Evolutionary conservation across 2,888 invertebrate genomes (phyloP).

Genomic region (Epistrophe eligans): DNA sequence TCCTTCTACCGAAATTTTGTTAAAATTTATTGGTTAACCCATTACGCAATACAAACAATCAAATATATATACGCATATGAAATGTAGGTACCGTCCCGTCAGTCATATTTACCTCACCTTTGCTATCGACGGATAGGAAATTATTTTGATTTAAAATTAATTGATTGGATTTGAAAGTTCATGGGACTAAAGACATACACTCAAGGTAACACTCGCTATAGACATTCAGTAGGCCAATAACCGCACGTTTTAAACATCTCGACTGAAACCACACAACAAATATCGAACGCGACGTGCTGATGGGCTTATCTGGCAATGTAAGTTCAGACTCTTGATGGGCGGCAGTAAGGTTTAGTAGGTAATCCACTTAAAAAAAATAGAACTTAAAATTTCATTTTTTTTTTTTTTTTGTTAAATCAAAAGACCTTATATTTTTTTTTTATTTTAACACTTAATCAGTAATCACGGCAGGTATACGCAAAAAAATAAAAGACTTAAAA

Average conservation of each 20-base stretch:
- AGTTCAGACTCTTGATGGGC: constrained; percentile 3
- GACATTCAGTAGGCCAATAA: constrained; percentile 6
- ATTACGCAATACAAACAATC: not conserved
- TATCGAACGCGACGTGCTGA: not conserved
- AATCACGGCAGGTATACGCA: not conserved
- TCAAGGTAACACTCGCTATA: constrained; percentile 18
- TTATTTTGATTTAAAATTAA: constrained; percentile 59
- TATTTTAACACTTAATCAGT: not conserved
- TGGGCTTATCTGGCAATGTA: constrained; percentile 39
- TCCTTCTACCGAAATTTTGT: not conserved
- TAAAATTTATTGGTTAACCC: not conserved
- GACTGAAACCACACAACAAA: constrained; percentile 9
- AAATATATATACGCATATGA: not conserved
- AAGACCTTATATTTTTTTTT: not conserved
- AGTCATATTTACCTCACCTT: constrained; percentile 47
- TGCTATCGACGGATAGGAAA: constrained; percentile 45
- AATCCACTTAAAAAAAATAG: constrained; percentile 10
- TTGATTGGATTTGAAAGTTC: constrained; percentile 57
- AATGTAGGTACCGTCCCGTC: too few relatives aligned
- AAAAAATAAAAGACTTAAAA: not conserved
- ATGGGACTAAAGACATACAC: constrained; percentile 13
- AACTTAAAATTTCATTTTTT: not conserved
- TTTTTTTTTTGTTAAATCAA: not conserved
- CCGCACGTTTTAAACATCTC: constrained; percentile 25
- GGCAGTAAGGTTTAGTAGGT: not conserved